Conservation (phyloP, 2,888 invertebrate species). For the Epinotia brunnichana region DNA sequence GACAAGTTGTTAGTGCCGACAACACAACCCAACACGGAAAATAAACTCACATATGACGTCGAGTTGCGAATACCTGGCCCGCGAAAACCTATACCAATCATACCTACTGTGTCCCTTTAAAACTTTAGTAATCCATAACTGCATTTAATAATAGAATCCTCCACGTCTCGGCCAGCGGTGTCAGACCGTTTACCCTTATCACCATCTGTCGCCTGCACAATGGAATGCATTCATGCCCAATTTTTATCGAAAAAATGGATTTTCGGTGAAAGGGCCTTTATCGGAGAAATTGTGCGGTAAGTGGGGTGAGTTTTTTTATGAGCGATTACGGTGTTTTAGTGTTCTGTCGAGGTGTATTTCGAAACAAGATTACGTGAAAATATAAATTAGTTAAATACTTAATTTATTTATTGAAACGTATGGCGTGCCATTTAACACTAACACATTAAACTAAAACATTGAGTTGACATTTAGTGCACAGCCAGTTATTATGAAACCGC, state of each 20-base stretch:
- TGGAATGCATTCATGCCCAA: constrained; percentile 64
- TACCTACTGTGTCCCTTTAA: neutral
- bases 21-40: too few relatives aligned
- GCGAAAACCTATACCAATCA: too few relatives aligned
- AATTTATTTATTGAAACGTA: neutral
- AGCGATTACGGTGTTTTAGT: constrained; percentile 3
- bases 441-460: too few relatives aligned
- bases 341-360: constrained; percentile 10
- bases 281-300: constrained; percentile 32
- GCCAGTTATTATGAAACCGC: too few relatives aligned
- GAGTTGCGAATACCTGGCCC: too few relatives aligned
- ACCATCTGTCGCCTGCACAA: constrained; percentile 74
- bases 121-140: constrained; percentile 9
- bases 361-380: neutral
- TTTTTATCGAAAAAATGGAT: constrained; percentile 46
- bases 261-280: constrained; percentile 26
- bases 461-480: too few relatives aligned
- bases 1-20: too few relatives aligned
- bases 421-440: neutral
- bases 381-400: neutral
- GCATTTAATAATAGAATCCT: constrained; percentile 48
- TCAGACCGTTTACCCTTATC: constrained; percentile 79
- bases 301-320: constrained; percentile 22
- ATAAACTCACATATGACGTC: too few relatives aligned
- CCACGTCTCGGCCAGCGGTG: constrained; percentile 55